Conservation (phyloP, 2,113 vertebrate genomes). For the Podilymbus podiceps region DNA sequence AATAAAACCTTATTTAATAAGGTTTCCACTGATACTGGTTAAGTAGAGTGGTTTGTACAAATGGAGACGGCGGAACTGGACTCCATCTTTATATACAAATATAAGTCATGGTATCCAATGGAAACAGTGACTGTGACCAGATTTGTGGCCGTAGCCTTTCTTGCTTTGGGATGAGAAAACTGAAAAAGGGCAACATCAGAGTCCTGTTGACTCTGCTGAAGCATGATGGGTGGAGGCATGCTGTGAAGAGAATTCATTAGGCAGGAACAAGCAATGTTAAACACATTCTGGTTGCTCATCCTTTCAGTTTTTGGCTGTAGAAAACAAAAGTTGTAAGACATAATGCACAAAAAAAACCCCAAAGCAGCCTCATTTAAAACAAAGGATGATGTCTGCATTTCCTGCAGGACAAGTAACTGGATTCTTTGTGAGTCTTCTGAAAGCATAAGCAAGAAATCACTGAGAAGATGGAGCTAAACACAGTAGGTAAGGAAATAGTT, state of each 20-base stretch:
- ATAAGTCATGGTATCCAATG: background rate
- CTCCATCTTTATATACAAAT: background rate
- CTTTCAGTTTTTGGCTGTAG: background rate
- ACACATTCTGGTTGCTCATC: background rate
- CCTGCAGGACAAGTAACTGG: background rate
- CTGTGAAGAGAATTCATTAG: constrained; percentile 53
- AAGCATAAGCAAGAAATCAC: background rate
- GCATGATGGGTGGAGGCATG: background rate
- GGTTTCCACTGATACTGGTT: background rate
- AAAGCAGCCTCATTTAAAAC: background rate
- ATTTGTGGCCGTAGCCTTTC: background rate
- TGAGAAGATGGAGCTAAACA: background rate
- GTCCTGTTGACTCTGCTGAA: background rate
- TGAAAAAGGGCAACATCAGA: background rate
- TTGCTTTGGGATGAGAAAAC: background rate
- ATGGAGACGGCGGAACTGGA: background rate
- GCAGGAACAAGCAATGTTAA: background rate
- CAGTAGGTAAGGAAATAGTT: background rate
- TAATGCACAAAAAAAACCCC: background rate
- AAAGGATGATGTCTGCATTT: background rate
- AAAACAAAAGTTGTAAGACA: background rate
- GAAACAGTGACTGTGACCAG: background rate
- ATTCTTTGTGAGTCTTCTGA: background rate
- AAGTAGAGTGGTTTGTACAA: background rate
- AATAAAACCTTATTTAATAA: background rate